phyloP scores from a whole-genome alignment of 2,797 vertebrate species.

The Acanthiza pusilla region DNA sequence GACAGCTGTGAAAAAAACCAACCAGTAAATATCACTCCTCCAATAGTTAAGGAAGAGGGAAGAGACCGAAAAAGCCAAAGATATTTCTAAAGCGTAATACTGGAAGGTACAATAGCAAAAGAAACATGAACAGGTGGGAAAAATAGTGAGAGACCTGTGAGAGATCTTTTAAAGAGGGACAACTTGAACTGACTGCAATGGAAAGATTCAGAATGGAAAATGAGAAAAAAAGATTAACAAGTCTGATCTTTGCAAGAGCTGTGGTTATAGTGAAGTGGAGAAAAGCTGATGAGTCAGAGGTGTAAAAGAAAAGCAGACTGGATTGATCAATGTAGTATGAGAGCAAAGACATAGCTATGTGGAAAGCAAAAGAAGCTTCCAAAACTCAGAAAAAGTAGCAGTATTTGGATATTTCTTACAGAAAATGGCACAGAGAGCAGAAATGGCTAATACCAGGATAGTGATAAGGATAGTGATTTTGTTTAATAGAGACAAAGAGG shows the following conservation, averaged over 20 bases:
- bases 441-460: neutral
- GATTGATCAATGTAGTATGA: neutral
- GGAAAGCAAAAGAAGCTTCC: neutral
- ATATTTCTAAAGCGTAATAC: neutral
- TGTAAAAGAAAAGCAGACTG: neutral
- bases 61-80: neutral
- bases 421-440: neutral
- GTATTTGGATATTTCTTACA: neutral
- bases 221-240: neutral
- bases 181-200: neutral
- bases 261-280: neutral
- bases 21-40: neutral
- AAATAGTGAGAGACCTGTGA: neutral
- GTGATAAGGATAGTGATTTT: neutral
- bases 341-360: neutral
- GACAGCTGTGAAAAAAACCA: neutral
- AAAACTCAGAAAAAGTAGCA: neutral
- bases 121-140: neutral
- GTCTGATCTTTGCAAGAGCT: neutral
- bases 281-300: neutral
- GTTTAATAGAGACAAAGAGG: neutral
- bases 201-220: neutral
- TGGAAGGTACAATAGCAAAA: neutral
- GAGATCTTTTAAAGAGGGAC: neutral
- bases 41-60: neutral